Base-by-base conservation (phyloP, 2,797 vertebrate genomes). In the Leptoclinus maculatus region DNA sequence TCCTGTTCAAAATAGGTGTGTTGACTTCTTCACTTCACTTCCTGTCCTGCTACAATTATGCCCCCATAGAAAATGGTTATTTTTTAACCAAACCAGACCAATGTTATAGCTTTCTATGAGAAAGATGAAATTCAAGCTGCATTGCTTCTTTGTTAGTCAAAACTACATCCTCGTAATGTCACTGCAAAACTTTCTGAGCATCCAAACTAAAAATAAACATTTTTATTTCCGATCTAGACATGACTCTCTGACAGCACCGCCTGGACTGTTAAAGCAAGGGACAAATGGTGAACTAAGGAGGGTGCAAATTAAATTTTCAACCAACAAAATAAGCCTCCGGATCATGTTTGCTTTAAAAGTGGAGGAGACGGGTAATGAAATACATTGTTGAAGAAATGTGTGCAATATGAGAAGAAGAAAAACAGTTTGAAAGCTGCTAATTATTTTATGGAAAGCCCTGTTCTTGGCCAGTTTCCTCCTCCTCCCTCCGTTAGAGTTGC, bases 391-490 rank as follows among this genome's bases (percentile, higher is more conserved):
- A 71, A 64, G 78, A 60, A 79, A 71, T 0, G 36, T 68, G 32
- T 76, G 74, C 72, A 56, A 49, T 76, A 43, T 65, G 68, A 79
- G 74, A 86, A 83, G 77, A 71, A 74, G 51, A 78, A 29, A 83
- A 32, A 32, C 29, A 74, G 62, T 81, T 86, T 80, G 66, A 90
- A 83, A 85, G 87, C 88, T 87, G 70, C 74, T 91, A 78, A 89
- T 93, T 90, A 90, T 93, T 90, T 92, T 21, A 92, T 89, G 77
- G 53, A 75, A 83, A 82, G 66, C 56, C 58, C 13, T 72, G 83
- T 87, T 87, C 71, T 66, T 43, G 23, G 59, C 69, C 70, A 25
- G 57, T 70, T 76, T 75, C 34, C 66, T 85, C 53, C 45, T 66
- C 76, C 43, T 74, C 53, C 39, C 29, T 56, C 56, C 32, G 17